A percentile compares a stretch with the other conserved stretches of the same genome.
Conservation (phyloP, 2,113 vertebrate species). For the Labrus mixtus region DNA sequence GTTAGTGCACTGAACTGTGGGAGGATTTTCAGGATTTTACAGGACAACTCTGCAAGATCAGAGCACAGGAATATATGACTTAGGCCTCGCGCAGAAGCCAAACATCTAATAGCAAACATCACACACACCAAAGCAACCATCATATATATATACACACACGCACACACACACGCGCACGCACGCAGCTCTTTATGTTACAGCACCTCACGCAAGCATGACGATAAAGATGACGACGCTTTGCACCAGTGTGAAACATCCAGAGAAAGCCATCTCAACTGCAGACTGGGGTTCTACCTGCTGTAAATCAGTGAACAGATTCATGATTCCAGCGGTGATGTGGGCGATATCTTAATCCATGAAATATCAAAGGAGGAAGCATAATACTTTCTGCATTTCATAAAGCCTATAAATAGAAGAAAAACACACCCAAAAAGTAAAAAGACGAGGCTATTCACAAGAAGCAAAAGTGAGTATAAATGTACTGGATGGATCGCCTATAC, state of each 20-base stretch:
- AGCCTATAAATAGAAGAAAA: conserved; percentile 49
- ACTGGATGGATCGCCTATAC: conserved; percentile 47
- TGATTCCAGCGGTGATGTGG: conserved; percentile 18
- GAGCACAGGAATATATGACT: conserved; percentile 20
- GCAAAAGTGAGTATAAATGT: conserved; percentile 43
- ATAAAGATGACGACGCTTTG: conserved; percentile 39
- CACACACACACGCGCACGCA: conserved; percentile 26
- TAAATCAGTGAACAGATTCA: conserved; percentile 1
- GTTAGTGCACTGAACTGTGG: conserved; percentile 10
- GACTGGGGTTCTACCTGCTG: not conserved
- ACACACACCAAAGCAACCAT: conserved; percentile 51
- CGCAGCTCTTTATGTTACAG: conserved; percentile 66
- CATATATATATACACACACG: conserved; percentile 24
- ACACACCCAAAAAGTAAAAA: not conserved
- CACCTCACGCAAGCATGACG: conserved; percentile 47
- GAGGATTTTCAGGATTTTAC: conserved; percentile 20
- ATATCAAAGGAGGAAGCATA: conserved; percentile 28
- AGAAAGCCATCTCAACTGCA: conserved; percentile 24
- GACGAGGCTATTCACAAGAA: conserved; percentile 51
- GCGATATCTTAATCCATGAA: conserved; percentile 14
- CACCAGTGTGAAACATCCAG: conserved; percentile 61
- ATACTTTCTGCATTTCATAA: conserved; percentile 43
- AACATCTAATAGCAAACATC: conserved; percentile 59
- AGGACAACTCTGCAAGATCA: conserved; percentile 18
- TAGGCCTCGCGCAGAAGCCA: conserved; percentile 33